A percentile compares a stretch with the other conserved stretches of the same genome.
phyloP scores from a whole-genome alignment of 2,113 vertebrate genomes.

The Menidia beryllina region DNA sequence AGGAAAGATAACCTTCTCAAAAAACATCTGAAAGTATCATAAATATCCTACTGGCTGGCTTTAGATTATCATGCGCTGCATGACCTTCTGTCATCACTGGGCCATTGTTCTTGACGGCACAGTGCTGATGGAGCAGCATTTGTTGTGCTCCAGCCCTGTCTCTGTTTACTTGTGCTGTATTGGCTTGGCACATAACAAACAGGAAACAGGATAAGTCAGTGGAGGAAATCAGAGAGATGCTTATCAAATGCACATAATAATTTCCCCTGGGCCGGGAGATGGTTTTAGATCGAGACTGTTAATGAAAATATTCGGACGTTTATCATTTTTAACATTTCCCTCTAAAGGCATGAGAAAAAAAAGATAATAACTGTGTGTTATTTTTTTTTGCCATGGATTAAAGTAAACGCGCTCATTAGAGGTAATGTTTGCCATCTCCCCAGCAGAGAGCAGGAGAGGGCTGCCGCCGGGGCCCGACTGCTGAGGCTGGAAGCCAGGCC shows the following conservation, averaged over 20 bases:
- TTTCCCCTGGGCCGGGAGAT: constrained; percentile 21
- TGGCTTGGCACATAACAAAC: constrained; percentile 64
- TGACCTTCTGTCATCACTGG: constrained; percentile 40
- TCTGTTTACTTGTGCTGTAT: constrained; percentile 58
- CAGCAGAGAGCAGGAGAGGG: constrained; percentile 78
- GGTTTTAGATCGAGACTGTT: constrained; percentile 7
- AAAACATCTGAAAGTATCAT: not conserved
- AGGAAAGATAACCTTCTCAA: not conserved
- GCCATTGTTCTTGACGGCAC: constrained; percentile 13
- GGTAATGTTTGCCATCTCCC: constrained; percentile 42
- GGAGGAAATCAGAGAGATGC: constrained; percentile 69
- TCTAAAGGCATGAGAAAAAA: not conserved
- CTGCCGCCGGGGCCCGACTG: constrained; percentile 57
- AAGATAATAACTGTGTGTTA: accelerated
- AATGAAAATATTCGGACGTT: not conserved
- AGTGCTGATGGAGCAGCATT: constrained; percentile 40
- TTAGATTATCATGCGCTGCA: constrained; percentile 9
- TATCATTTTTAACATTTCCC: not conserved
- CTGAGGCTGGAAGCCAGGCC: constrained; percentile 61
- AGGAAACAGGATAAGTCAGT: constrained; percentile 64
- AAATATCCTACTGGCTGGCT: constrained; percentile 38
- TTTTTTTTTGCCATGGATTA: not conserved
- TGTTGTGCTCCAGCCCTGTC: constrained; percentile 35
- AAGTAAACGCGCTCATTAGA: not conserved
- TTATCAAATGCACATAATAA: constrained; percentile 65